These are phyloP conservation scores for Syngnathus floridae DNA, from an alignment of 2,113 vertebrate species.

Conservation along the genomic window DNA sequence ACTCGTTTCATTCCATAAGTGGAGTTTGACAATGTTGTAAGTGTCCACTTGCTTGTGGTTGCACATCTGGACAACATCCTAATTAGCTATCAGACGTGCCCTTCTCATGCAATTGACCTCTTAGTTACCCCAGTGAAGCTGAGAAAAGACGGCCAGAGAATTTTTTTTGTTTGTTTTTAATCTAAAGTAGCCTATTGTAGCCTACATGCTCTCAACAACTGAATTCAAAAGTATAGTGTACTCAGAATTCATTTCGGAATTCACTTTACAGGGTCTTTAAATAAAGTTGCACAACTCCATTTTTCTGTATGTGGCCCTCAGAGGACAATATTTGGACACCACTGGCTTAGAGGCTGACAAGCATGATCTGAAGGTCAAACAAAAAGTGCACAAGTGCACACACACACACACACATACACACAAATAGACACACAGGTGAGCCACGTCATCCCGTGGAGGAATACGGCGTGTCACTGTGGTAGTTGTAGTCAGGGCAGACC, in stretches of 20 bases:
- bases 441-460: constrained; percentile 86
- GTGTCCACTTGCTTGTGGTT: constrained; percentile 43
- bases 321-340: not conserved
- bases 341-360: not conserved
- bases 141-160: not conserved
- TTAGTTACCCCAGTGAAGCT: not conserved
- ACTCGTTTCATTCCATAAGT: constrained; percentile 12
- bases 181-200: too few relatives aligned
- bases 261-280: not conserved
- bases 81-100: constrained; percentile 50
- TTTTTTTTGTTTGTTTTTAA: not conserved
- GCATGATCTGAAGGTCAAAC: constrained; percentile 25
- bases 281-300: not conserved
- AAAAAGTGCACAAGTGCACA: constrained; percentile 12
- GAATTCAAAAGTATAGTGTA: too few relatives aligned
- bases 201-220: too few relatives aligned
- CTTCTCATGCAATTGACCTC: not conserved
- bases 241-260: not conserved
- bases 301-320: not conserved
- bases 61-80: constrained; percentile 68
- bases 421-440: not conserved
- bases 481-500: constrained; percentile 98
- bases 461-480: constrained; percentile 96
- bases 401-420: not conserved
- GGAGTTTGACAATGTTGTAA: constrained; percentile 17